Evolutionary conservation across 2,113 vertebrate species (phyloP).

Genomic region (Coracopsis vasa): DNA sequence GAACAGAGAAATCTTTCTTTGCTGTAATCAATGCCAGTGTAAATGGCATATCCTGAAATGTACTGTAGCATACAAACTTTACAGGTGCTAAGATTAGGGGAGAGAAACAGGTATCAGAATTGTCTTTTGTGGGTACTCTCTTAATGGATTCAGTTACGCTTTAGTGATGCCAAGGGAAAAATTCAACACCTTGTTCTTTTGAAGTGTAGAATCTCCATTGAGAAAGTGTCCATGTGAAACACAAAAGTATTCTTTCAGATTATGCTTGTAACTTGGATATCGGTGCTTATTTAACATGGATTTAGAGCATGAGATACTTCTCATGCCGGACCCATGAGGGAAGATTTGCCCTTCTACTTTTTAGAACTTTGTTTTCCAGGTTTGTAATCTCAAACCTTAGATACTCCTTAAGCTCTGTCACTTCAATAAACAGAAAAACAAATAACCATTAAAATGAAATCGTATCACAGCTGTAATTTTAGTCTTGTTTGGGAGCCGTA

Average conservation of each 20-base stretch:
- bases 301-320: background rate
- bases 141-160: background rate
- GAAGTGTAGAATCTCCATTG: background rate
- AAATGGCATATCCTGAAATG: background rate
- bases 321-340: background rate
- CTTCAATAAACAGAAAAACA: background rate
- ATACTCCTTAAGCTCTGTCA: background rate
- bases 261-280: background rate
- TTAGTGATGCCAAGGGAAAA: background rate
- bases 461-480: background rate
- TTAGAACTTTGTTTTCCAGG: background rate
- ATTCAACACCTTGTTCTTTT: background rate
- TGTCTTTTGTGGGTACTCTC: background rate
- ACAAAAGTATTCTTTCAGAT: background rate
- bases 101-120: background rate
- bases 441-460: background rate
- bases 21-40: background rate
- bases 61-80: background rate
- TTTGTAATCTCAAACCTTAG: background rate
- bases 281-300: background rate
- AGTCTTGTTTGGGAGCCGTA: background rate
- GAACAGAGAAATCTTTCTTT: conserved; percentile 16
- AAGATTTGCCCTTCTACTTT: background rate
- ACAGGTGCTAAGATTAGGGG: background rate
- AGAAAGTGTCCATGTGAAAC: background rate